phyloP scores from a whole-genome alignment of 1,140 invertebrate species.

The Maniola jurtina region DNA sequence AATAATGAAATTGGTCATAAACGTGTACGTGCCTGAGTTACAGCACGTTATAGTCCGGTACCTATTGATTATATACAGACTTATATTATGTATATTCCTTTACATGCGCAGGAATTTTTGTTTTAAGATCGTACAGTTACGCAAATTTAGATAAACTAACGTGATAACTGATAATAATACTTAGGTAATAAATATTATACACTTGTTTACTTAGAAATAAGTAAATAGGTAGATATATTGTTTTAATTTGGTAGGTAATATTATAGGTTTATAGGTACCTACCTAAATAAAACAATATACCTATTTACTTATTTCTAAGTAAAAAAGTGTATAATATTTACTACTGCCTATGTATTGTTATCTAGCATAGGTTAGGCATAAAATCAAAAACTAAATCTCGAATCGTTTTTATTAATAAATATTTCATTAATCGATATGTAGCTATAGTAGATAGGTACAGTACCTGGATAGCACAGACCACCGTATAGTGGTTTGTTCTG shows the following conservation, averaged over 20 bases:
- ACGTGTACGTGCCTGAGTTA: no score
- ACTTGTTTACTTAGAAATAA: no score
- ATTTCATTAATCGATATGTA: slow-evolving; percentile 9
- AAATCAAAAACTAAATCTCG: background rate
- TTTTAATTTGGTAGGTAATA: no score
- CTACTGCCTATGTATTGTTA: background rate
- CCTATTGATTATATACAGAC: no score
- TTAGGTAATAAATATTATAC: background rate
- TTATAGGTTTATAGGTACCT: no score
- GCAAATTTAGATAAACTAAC: background rate
- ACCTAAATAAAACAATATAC: background rate
- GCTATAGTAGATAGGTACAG: background rate
- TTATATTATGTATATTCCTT: background rate
- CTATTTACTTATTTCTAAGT: no score
- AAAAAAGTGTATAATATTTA: background rate
- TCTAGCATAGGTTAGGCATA: no score
- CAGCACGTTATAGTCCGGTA: no score
- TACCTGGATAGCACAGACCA: no score
- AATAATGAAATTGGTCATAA: no score
- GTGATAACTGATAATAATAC: no score
- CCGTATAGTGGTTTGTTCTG: no score
- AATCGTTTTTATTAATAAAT: background rate
- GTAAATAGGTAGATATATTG: background rate
- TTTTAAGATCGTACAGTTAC: background rate
- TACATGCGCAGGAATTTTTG: background rate